Evolutionary conservation across 2,113 vertebrate species (phyloP).

Genomic region (Galemys pyrenaicus): DNA sequence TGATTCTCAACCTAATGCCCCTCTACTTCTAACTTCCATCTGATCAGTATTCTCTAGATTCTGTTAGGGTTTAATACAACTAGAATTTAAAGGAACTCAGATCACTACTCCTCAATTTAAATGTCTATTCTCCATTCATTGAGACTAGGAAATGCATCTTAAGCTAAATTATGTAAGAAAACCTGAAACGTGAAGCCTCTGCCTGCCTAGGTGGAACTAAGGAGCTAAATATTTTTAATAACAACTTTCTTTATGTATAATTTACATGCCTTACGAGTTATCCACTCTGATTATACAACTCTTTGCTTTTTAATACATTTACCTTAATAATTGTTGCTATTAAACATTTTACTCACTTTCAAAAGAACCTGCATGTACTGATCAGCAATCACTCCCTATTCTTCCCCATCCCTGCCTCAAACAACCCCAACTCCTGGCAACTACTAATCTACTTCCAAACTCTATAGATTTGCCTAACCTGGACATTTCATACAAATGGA

Average conservation of each 20-base stretch:
- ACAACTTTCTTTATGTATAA: neutral
- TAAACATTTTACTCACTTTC: neutral
- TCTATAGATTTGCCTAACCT: no score
- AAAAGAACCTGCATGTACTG: neutral
- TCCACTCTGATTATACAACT: neutral
- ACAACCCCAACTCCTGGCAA: no score
- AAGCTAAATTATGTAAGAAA: neutral
- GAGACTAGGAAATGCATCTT: neutral
- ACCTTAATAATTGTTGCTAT: neutral
- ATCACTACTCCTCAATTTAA: neutral
- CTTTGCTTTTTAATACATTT: neutral
- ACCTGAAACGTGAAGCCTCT: neutral
- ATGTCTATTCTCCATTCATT: neutral
- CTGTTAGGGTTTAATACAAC: neutral
- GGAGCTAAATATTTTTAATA: neutral
- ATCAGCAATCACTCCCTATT: neutral
- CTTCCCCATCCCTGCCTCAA: neutral
- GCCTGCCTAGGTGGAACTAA: neutral
- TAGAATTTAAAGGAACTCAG: neutral
- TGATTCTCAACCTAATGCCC: neutral
- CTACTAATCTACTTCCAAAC: no score
- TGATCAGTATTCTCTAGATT: neutral
- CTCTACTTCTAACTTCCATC: neutral
- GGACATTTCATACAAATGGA: no score
- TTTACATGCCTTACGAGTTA: neutral